Evolutionary conservation across 2,888 invertebrate species (phyloP).

Genomic region (Leptothorax acervorum): DNA sequence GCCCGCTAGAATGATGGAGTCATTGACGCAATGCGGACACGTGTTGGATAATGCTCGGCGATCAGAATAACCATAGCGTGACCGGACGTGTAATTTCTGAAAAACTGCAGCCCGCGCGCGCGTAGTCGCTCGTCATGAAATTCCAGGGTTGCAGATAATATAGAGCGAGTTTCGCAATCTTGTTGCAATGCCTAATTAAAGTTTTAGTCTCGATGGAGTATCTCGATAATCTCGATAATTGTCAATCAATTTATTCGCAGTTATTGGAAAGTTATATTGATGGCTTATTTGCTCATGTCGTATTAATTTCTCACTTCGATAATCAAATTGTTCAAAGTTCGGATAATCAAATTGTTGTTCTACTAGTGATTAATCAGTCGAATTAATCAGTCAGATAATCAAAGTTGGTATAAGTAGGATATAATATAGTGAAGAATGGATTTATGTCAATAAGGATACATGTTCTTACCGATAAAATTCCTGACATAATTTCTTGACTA

Average conservation of each 20-base stretch:
- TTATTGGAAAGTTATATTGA: background rate
- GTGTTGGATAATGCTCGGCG: conserved; percentile 62
- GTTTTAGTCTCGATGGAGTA: conserved; percentile 20
- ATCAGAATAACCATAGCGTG: conserved; percentile 64
- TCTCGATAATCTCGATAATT: conserved; percentile 11
- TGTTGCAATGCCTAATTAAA: conserved; percentile 37
- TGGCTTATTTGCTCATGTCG: background rate
- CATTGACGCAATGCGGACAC: conserved; percentile 69
- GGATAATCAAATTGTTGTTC: background rate
- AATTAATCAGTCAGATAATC: conserved; percentile 1
- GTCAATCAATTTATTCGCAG: conserved; percentile 12
- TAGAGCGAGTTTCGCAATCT: conserved; percentile 41
- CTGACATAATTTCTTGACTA: background rate
- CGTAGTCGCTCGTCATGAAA: conserved; percentile 35
- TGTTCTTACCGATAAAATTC: background rate
- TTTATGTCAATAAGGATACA: background rate
- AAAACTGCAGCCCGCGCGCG: conserved; percentile 61
- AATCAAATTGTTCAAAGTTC: too few species aligned
- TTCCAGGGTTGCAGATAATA: conserved; percentile 32
- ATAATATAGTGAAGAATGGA: background rate
- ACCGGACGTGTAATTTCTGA: conserved; percentile 69
- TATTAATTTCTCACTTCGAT: background rate
- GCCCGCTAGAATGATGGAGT: conserved; percentile 59
- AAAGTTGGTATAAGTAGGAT: background rate
- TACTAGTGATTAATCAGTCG: background rate